Base-by-base conservation (phyloP, 2,113 vertebrate genomes). In the Engraulis encrasicolus region DNA sequence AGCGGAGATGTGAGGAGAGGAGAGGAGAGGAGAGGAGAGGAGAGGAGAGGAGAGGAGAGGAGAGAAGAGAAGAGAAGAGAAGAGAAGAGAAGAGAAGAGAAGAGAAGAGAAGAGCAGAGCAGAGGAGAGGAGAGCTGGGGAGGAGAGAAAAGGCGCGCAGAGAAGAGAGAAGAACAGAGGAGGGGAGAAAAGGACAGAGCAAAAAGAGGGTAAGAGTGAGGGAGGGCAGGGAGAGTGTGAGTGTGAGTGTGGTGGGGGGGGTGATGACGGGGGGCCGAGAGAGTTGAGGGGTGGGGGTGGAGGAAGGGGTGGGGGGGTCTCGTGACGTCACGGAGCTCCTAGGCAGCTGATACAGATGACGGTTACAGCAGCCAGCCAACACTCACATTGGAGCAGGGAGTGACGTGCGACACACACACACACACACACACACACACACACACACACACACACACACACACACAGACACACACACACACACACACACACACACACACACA, bases 271-370 rank as follows among this genome's bases (percentile, higher is more conserved):
- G n/a, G n/a, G n/a, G n/a, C n/a, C n/a, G 52, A 58, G 52, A 20
- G 52, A 58, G 52, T 2, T n/a, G n/a, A n/a, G n/a, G n/a, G n/a
- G n/a, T n/a, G n/a, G 54, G 54, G 23, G 54, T 9, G 54, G 54
- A 58, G 54, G 19, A n/a, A 58, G 20, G 54, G 54, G 23, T 58
- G 54, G 54, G 54, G n/a, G 40, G 9, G 3, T 45, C 9, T 45
- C 27, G 58, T 27, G 58, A 61, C 58, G 58, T 61, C 58, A 61
- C 58, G 23, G 7, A 27, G 6, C 58, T 61, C 58, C 58, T 0
- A 61, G 58, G 58, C 58, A 61, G 58, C 58, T 61, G 58, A 20
- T 23, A 61, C 58, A 58, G 58, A 61, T 61, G 58, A 61, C 58
- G 58, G 23, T 27, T 9, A 9, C 58, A 61, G n/a, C n/a, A n/a